Evolutionary conservation across 2,797 vertebrate species (phyloP), one percentile per base, ranked within the genome.

Genomic region (Pampus argenteus): DNA sequence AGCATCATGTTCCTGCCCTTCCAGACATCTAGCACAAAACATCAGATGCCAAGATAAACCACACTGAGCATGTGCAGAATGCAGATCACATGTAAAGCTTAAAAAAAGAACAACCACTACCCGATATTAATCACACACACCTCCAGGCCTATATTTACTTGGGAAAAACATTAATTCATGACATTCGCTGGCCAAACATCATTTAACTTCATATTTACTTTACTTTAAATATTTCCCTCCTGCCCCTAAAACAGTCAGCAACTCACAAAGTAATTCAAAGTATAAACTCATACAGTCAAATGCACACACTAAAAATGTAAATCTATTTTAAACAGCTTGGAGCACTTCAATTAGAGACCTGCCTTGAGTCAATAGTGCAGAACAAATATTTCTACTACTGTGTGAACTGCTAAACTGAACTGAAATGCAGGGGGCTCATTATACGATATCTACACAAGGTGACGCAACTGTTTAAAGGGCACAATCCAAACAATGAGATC

Each of bases 1-100:
- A 71, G 71, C 65, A 71, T 31, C 0, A 18, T 7, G 51, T 52
- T 60, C 51, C 45, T 74, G 66, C 71, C 62, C 77, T 78, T 55
- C 66, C 74, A 85, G 84, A 86, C 87, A 86, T 88, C 79, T 86
- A 80, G 60, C 57, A 42, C 60, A 48, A 71, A 82, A 69, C 18
- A 8, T 36, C 44, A 52, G 52, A 48, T 51, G 73, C 75, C 85
- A 86, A 74, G 61, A 23, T n/a, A 83, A 86, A 73, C 84, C 78
- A 48, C 79, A 61, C 61, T 51, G 72, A 69, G 85, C 84, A 90
- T 88, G 84, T 88, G 82, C 71, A 86, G 84, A 90, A 89, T 84
- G 85, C 26, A 23, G 76, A 79, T 86, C 84, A 64, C 59, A 71
- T 88, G 78, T 73, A 83, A 71, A 79, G 64, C 66, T 71, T 75